Evolutionary conservation across 92 coral and sea anemone species (phyloP).

Genomic region (Umimayanthus chanpuru): DNA sequence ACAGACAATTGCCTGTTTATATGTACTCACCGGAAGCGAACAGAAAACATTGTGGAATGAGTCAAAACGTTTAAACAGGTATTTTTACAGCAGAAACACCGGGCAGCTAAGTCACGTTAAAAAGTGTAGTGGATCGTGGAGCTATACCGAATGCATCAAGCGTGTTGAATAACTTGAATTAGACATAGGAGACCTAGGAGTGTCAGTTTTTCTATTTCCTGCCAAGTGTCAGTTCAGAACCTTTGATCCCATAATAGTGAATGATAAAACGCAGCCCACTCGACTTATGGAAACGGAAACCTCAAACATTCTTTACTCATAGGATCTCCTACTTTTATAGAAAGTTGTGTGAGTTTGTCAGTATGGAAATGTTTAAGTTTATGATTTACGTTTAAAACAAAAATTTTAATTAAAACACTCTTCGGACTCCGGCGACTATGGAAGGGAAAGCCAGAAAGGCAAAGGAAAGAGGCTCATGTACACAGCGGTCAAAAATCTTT

Average conservation of each 20-base stretch:
- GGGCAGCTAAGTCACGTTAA: neutral
- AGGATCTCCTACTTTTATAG: neutral
- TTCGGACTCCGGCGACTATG: too few relatives aligned
- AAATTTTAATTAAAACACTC: too few relatives aligned
- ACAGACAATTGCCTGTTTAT: too few relatives aligned
- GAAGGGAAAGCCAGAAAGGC: too few relatives aligned
- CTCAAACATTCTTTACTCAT: neutral
- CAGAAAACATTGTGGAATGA: constrained; percentile 9
- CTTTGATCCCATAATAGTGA: neutral
- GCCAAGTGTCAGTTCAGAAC: constrained; percentile 15
- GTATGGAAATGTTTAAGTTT: neutral
- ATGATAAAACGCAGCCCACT: neutral
- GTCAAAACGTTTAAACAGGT: neutral
- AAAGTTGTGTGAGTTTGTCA: too few relatives aligned
- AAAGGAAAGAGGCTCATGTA: too few relatives aligned
- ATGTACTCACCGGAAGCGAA: constrained; percentile 26
- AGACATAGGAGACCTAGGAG: neutral
- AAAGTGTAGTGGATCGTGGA: neutral
- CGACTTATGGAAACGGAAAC: neutral
- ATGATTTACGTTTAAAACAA: too few relatives aligned
- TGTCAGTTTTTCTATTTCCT: constrained; percentile 16
- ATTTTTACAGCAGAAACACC: neutral
- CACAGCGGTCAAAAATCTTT: too few relatives aligned
- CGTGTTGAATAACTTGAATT: neutral
- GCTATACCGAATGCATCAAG: neutral